Percentiles rank a stretch among this genome's conserved stretches.
Conservation (phyloP, 2,113 vertebrate species). For the Macroglossus sobrinus region DNA sequence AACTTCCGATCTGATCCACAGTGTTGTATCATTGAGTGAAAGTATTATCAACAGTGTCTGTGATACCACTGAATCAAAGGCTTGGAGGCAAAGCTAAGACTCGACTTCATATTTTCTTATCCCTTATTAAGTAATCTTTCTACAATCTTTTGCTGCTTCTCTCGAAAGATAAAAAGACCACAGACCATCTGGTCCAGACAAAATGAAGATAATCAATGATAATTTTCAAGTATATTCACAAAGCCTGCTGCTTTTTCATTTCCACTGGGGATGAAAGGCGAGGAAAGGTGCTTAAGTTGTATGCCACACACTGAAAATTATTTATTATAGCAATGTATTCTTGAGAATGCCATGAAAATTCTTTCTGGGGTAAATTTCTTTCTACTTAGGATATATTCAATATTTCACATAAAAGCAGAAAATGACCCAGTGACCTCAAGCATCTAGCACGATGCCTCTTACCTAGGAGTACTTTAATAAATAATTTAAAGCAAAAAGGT, state of each 20-base stretch:
- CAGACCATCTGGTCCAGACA: not conserved
- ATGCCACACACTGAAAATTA: not conserved
- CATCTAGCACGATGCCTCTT: not conserved
- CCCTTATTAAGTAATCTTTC: not conserved
- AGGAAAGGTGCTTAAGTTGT: not conserved
- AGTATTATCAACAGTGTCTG: not conserved
- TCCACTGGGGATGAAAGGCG: not conserved
- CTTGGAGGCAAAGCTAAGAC: not conserved
- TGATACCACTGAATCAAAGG: not conserved
- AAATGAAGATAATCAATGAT: slow-evolving; percentile 45
- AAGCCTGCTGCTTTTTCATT: slow-evolving; percentile 25
- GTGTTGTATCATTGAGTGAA: not conserved
- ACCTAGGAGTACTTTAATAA: not conserved
- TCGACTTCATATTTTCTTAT: slow-evolving; percentile 3
- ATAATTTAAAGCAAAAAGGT: slow-evolving; percentile 12
- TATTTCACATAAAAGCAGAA: not conserved
- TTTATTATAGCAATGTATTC: slow-evolving; percentile 7
- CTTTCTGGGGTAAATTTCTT: not conserved
- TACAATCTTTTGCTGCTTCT: not conserved
- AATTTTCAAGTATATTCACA: slow-evolving; percentile 16
- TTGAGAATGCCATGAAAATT: not conserved
- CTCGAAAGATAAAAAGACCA: slow-evolving; percentile 36
- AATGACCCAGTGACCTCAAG: not conserved
- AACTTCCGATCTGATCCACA: not conserved
- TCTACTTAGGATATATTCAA: not conserved